Conservation (phyloP, 2,797 vertebrate genomes). For the Sarcophilus harrisii region DNA sequence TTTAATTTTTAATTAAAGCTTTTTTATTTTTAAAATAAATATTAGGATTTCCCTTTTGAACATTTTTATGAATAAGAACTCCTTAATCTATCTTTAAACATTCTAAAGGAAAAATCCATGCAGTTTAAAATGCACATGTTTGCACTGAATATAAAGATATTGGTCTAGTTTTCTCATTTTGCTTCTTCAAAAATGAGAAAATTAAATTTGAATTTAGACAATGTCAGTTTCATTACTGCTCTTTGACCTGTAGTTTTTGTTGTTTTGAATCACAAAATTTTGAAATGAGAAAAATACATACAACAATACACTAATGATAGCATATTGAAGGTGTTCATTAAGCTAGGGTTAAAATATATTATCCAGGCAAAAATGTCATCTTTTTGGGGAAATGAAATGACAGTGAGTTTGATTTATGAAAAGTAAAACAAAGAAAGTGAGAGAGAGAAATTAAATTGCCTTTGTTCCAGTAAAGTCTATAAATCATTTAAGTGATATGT, state of each 20-base stretch:
- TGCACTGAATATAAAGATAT: background rate
- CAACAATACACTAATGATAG: background rate
- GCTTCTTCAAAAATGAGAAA: background rate
- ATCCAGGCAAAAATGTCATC: background rate
- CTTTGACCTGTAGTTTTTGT: background rate
- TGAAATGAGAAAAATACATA: background rate
- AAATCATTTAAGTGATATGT: background rate
- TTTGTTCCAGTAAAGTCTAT: conserved; percentile 2
- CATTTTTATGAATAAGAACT: background rate
- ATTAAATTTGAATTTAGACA: background rate
- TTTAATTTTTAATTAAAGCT: too few species aligned
- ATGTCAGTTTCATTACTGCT: background rate
- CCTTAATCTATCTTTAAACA: background rate
- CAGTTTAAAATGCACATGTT: background rate
- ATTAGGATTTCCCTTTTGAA: background rate
- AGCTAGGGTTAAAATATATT: background rate
- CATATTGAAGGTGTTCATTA: background rate
- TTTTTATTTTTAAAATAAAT: background rate
- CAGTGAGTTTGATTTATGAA: background rate
- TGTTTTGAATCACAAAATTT: conserved; percentile 6
- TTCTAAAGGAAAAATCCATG: background rate
- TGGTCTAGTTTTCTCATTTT: background rate
- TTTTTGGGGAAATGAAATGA: background rate
- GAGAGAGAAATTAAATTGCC: background rate
- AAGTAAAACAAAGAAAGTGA: background rate